Percentiles rank a stretch among this genome's conserved stretches.
Evolutionary conservation across 2,888 invertebrate species (phyloP).

Genomic region (Masnerella sp.): DNA sequence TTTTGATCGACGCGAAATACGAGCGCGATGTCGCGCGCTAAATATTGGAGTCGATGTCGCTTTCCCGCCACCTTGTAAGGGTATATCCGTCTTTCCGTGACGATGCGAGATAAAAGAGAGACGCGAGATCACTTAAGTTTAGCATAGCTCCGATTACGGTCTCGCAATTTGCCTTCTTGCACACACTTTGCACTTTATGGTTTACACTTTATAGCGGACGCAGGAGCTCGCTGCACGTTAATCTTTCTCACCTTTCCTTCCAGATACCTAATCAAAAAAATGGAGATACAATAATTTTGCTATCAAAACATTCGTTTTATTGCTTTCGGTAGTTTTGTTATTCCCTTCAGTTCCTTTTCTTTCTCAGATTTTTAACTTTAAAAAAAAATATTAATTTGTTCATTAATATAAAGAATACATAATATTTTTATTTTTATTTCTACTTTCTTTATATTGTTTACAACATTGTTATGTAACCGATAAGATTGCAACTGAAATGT

Average conservation of each 20-base stretch:
- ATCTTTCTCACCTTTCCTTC: conserved; percentile 59
- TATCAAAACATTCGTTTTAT: too few species aligned
- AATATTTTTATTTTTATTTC: too few species aligned
- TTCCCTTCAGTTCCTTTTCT: too few species aligned
- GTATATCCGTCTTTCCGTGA: conserved; percentile 52
- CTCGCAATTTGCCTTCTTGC: conserved; percentile 59
- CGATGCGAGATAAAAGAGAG: conserved; percentile 56
- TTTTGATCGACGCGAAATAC: conserved; percentile 54
- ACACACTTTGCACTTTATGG: conserved; percentile 58
- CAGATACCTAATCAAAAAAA: conserved; percentile 43
- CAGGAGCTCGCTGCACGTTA: conserved; percentile 53
- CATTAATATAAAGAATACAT: too few species aligned
- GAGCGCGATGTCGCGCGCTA: conserved; percentile 39
- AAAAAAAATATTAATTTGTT: too few species aligned
- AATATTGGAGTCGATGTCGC: conserved; percentile 42
- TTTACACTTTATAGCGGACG: conserved; percentile 57
- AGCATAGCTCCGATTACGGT: conserved; percentile 60
- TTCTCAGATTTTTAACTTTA: too few species aligned
- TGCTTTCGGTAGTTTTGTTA: too few species aligned
- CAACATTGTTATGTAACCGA: too few species aligned
- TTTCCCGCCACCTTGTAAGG: conserved; percentile 43
- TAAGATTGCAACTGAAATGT: too few species aligned
- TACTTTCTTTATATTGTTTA: too few species aligned
- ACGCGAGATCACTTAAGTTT: conserved; percentile 60
- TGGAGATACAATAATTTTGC: too few species aligned